A percentile compares a stretch with the other conserved stretches of the same genome.
Conservation (phyloP, 2,888 invertebrate genomes). For the Trichogramma evanescens region DNA sequence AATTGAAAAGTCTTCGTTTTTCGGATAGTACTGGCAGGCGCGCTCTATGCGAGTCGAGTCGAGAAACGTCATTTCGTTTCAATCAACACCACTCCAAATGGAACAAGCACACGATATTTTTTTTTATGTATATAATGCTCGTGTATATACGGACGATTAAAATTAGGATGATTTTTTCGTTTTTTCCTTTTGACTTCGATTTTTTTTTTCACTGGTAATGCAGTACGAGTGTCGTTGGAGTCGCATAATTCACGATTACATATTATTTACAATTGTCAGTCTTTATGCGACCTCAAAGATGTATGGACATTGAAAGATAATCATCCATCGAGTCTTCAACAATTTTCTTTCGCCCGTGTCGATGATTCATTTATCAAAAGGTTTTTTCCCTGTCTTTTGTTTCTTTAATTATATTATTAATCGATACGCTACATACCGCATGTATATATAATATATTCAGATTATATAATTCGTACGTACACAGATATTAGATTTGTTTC, state of each 20-base stretch:
- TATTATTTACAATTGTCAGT: constrained; percentile 32
- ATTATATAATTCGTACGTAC: no score
- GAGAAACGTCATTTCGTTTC: no score
- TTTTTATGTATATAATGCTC: no score
- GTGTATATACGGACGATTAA: constrained; percentile 5
- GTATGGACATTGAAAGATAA: neutral
- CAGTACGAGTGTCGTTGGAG: neutral
- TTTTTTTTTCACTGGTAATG: neutral
- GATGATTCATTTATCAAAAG: no score
- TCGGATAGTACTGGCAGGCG: no score
- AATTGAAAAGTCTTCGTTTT: no score
- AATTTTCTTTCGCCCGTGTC: no score
- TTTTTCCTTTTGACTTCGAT: neutral
- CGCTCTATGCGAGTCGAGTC: no score
- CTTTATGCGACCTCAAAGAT: constrained; percentile 21
- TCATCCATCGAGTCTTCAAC: no score
- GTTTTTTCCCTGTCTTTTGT: neutral
- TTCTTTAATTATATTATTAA: constrained; percentile 3
- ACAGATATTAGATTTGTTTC: constrained; percentile 6
- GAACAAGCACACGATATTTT: no score
- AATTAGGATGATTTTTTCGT: constrained; percentile 4
- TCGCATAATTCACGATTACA: constrained; percentile 7
- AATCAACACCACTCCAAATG: no score
- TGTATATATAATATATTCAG: neutral
- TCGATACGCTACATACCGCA: constrained; percentile 15